Base-by-base conservation (phyloP, 2,113 vertebrate species). In the Marcusenius ussheri region DNA sequence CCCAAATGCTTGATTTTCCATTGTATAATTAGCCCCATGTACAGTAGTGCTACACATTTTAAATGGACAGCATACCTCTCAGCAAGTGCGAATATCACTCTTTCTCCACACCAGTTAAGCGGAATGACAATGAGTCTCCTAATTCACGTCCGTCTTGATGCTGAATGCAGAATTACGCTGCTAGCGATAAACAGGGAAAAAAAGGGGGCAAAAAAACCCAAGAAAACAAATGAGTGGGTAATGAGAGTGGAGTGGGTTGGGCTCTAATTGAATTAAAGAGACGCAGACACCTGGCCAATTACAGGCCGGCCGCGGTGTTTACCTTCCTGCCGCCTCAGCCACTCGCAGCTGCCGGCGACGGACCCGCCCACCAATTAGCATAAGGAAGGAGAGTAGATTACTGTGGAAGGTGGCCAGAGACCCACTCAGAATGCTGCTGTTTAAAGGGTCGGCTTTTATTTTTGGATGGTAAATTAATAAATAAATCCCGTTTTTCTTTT, bases 241-340 rank as follows among this genome's bases (percentile, higher is more conserved):
- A 98, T 97, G 96, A 97, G 96, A 95, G 95, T 92, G 93, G 95
- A 97, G 95, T 96, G 94, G 96, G 97, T 97, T 96, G 95, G 95
- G 95, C 93, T 96, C 96, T 99, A 98, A 99, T 98, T 98, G 97
- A 99, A 99, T 98, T 98, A 99, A 98, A 98, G 98, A 42, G 85
- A 87, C 15, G 5, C 94, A 96, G 96, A 97, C 96, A 97, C 97
- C 97, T 98, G 97, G 96, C 96, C 96, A 97, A 97, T 97, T 97
- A 97, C 94, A 95, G 96, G 94, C 94, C 95, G 95, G 95, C 95
- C 95, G 95, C 96, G 96, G 96, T 97, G 97, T 98, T 98, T 97
- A 97, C 96, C 95, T 91, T 95, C 94, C 94, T 94, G 95, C 53
- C 31, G 3, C 95, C 94, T 93, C 94, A 96, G 95, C 93, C 93